Conservation (phyloP, 2,113 vertebrate genomes). For the Nymphicus hollandicus region DNA sequence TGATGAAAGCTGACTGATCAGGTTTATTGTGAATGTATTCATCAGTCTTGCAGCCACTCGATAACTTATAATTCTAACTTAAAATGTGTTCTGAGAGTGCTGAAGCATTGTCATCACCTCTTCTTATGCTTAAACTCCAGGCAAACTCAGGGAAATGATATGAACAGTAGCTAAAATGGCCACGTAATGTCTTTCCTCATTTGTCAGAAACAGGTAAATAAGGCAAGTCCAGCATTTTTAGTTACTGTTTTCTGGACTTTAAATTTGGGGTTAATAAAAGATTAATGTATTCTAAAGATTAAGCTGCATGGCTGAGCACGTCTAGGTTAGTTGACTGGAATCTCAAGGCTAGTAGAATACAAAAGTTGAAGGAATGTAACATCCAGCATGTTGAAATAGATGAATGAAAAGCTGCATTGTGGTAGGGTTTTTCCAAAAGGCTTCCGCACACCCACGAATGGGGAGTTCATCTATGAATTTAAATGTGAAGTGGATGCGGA, state of each 20-base stretch:
- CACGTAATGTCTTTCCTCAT: background rate
- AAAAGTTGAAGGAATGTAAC: constrained; percentile 56
- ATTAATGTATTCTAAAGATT: constrained; percentile 73
- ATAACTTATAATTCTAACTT: background rate
- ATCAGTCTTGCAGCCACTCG: background rate
- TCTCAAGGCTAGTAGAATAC: constrained; percentile 60
- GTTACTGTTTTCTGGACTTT: background rate
- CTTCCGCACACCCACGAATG: background rate
- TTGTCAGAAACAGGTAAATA: background rate
- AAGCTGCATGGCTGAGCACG: constrained; percentile 73
- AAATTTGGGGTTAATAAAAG: constrained; percentile 3
- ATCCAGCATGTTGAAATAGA: constrained; percentile 50
- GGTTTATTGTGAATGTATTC: background rate
- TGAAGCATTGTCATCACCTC: background rate
- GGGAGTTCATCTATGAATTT: constrained; percentile 41
- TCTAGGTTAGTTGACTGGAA: constrained; percentile 73
- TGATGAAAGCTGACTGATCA: background rate
- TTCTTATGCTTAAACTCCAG: background rate
- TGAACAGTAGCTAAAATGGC: background rate
- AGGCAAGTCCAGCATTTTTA: background rate
- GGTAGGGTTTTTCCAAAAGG: background rate
- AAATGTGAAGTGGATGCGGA: constrained; percentile 18
- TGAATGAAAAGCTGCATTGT: constrained; percentile 62
- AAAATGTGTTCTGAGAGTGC: background rate
- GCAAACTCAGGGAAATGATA: background rate